Percentiles rank a stretch among this genome's conserved stretches.
These are phyloP conservation scores for Andricus curvator DNA, from an alignment of 2,888 invertebrate species.

Conservation along the genomic window DNA sequence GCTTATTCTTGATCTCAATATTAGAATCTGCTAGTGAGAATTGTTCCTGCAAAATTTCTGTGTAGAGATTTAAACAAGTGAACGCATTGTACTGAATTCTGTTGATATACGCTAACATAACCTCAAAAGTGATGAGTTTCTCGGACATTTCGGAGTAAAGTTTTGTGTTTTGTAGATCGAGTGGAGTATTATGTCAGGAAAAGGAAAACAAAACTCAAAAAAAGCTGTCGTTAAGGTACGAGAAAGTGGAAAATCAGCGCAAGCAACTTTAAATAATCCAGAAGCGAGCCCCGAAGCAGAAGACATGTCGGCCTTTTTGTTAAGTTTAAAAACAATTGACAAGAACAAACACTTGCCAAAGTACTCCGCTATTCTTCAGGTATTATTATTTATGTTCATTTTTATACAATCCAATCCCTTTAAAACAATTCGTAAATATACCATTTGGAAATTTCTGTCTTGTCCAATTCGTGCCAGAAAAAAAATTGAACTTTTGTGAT, in stretches of 20 bases:
- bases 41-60: neutral
- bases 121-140: neutral
- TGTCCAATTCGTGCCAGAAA: neutral
- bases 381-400: neutral
- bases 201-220: conserved; percentile 75
- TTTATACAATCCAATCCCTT: neutral
- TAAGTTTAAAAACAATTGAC: conserved; percentile 86
- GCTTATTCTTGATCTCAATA: neutral
- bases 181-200: conserved; percentile 70
- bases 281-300: conserved; percentile 70
- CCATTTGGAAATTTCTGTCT: neutral
- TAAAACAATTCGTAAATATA: neutral
- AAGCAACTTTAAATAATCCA: conserved; percentile 60
- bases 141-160: neutral
- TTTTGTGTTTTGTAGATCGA: neutral
- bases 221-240: conserved; percentile 71
- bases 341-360: conserved; percentile 84
- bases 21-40: neutral
- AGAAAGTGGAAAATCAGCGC: conserved; percentile 68
- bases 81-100: neutral
- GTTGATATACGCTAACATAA: neutral
- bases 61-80: neutral
- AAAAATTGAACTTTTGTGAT: neutral
- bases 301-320: conserved; percentile 77
- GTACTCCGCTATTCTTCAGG: conserved; percentile 79